Percentiles rank a stretch among this genome's conserved stretches.
Conservation (phyloP, 2,113 vertebrate genomes). For the Brienomyrus brachyistius region DNA sequence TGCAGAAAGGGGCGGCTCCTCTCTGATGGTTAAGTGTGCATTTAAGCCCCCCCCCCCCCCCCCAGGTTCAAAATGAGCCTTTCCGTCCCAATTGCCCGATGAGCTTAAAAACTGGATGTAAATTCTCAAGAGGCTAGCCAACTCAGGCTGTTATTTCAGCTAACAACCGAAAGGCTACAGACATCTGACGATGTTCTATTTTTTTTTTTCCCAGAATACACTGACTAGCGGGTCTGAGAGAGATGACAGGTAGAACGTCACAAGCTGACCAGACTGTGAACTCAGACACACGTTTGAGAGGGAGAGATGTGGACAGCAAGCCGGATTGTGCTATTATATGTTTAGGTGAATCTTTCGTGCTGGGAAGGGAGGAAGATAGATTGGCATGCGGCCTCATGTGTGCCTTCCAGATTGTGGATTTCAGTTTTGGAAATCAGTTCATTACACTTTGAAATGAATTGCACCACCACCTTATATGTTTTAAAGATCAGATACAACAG, state of each 20-base stretch:
- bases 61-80: neutral
- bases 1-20: neutral
- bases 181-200: neutral
- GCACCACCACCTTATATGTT: neutral
- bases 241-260: conserved; percentile 23
- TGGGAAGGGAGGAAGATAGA: neutral
- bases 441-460: neutral
- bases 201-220: neutral
- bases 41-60: conserved; percentile 1
- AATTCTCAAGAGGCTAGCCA: neutral
- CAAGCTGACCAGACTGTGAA: conserved; percentile 30
- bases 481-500: neutral
- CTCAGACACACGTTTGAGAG: neutral
- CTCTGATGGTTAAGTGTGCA: neutral
- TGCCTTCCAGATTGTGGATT: neutral
- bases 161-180: neutral
- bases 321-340: neutral
- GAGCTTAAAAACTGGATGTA: neutral
- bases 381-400: neutral
- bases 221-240: neutral
- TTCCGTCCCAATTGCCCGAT: neutral
- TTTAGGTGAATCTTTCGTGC: neutral
- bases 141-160: neutral
- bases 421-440: conserved; percentile 15
- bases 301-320: neutral